Evolutionary conservation across 2,888 invertebrate species (phyloP), one percentile per base, ranked within the genome.

Genomic region (Napeogenes sylphis): DNA sequence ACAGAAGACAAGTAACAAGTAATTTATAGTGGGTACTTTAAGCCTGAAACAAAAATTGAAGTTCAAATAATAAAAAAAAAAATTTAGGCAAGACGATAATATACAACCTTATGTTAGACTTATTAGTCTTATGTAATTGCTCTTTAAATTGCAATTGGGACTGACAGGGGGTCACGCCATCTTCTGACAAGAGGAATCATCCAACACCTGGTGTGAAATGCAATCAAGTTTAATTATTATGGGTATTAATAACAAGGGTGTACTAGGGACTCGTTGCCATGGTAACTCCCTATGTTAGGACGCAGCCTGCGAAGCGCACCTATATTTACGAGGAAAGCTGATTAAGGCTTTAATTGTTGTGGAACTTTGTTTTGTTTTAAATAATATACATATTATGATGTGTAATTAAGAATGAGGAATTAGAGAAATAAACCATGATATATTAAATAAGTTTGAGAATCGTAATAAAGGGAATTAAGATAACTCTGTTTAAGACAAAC

Each of bases 161-260:
- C 72, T 71, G 75, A 70, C 70, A 69, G 68, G 71, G 68, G 71
- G 70, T 73, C 73, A 72, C 65, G 68, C 74, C 73, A 68, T 73
- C 73, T 75, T 79, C 82, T 82, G 85, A 83, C 84, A 82, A 84
- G 79, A 83, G 84, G 78, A 77, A 77, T 79, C 85, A 87, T 84
- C 87, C 75, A 84, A 82, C 90, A 90, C 90, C 90, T 90, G 90
- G 89, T 83, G 89, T 83, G 90, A 87, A 90, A 87, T 87, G 88
- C 90, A 90, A 90, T 90, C 89, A 90, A 87, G 88, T 87, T 90
- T 90, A 90, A 90, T 90, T 89, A 90, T 90, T 90, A 83, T 83
- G 81, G 84, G 89, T 89, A 90, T 90, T 90, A 90, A 90, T 90
- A 89, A 89, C 89, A 85, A 89, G 90, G 90, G 90, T 87, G 87